phyloP scores from a whole-genome alignment of 2,797 vertebrate genomes.

The Jordanella pulchra region DNA sequence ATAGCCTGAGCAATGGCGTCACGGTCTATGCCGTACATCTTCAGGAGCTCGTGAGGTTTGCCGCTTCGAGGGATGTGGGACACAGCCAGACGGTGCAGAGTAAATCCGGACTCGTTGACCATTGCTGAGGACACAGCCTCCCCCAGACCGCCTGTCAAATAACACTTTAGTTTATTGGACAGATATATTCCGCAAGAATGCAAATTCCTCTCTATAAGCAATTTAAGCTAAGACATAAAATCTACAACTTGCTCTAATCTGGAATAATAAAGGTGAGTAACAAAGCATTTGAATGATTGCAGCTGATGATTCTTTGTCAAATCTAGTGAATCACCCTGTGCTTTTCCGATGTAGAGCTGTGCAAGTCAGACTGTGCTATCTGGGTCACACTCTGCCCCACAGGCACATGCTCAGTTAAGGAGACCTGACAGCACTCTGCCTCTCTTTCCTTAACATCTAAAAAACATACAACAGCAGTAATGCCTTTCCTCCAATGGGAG shows the following conservation, averaged over 20 bases:
- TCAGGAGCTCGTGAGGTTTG: conserved; percentile 80
- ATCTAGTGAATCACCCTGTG: conserved; percentile 46
- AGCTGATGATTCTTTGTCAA: conserved; percentile 47
- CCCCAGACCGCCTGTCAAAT: conserved; percentile 83
- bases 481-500: conserved; percentile 44
- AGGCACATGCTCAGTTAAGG: conserved; percentile 74
- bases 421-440: conserved; percentile 79
- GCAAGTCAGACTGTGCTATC: conserved; percentile 70
- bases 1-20: conserved; percentile 79
- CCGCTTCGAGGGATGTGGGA: conserved; percentile 78
- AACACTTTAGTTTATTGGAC: conserved; percentile 20
- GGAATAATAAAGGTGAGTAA: conserved; percentile 4
- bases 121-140: conserved; percentile 84
- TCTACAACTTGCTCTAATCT: conserved; percentile 4
- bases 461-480: conserved; percentile 53
- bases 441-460: conserved; percentile 53
- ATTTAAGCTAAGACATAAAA: neutral
- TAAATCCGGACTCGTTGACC: conserved; percentile 79
- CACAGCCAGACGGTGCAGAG: conserved; percentile 81
- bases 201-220: neutral
- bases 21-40: conserved; percentile 82
- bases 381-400: conserved; percentile 77
- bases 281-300: conserved; percentile 35
- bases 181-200: neutral
- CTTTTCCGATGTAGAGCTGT: conserved; percentile 47